Percentiles rank a stretch among this genome's conserved stretches.
Conservation (phyloP, 2,797 vertebrate genomes). For the Pseudopleuronectes americanus region DNA sequence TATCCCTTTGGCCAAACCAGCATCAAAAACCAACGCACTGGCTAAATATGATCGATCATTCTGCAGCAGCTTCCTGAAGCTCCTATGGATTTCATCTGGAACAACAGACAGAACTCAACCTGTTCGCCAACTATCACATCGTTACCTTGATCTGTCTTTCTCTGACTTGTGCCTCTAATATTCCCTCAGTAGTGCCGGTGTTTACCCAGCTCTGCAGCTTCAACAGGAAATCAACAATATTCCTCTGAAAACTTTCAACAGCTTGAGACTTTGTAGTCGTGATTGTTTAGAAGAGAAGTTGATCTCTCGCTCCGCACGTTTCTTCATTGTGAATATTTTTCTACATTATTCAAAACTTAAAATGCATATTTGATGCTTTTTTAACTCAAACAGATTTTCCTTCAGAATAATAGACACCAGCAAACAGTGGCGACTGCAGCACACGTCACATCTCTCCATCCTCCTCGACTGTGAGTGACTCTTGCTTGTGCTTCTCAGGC, state of each 20-base stretch:
- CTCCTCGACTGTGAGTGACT: not conserved
- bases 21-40: too few relatives aligned
- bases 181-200: too few relatives aligned
- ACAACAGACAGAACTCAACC: too few relatives aligned
- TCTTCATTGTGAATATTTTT: not conserved
- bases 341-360: not conserved
- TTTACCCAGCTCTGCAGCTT: not conserved
- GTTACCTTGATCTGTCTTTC: too few relatives aligned
- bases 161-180: too few relatives aligned
- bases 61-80: too few relatives aligned
- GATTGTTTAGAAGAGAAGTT: not conserved
- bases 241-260: not conserved
- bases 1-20: too few relatives aligned
- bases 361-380: not conserved
- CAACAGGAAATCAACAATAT: not conserved
- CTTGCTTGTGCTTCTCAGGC: conserved; percentile 8
- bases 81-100: too few relatives aligned
- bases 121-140: too few relatives aligned
- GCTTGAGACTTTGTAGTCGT: not conserved
- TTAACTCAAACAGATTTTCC: not conserved
- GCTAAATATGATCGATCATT: too few relatives aligned
- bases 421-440: not conserved
- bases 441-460: conserved; percentile 4
- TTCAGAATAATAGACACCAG: too few relatives aligned
- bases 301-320: not conserved